Conservation (phyloP, 2,113 vertebrate species). For the Aspiorhynchus laticeps region DNA sequence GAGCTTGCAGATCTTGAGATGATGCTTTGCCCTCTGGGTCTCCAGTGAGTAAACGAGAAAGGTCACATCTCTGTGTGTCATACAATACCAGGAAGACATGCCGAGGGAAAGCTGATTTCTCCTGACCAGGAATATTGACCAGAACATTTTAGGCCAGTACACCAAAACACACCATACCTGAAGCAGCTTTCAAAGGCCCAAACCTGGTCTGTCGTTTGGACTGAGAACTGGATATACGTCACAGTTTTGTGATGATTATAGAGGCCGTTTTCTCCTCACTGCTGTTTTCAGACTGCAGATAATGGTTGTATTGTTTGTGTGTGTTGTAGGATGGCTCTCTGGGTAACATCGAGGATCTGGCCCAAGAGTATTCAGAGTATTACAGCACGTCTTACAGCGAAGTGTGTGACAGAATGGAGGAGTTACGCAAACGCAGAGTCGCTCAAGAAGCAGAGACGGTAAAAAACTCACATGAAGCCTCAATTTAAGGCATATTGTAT, state of each 20-base stretch:
- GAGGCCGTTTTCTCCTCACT: neutral
- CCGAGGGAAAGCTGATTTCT: conserved; percentile 45
- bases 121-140: conserved; percentile 33
- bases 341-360: conserved; percentile 93
- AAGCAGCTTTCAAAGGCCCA: neutral
- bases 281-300: conserved; percentile 17
- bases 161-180: neutral
- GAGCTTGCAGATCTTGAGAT: conserved; percentile 45
- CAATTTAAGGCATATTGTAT: neutral
- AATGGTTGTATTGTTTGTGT: conserved; percentile 43
- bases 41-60: conserved; percentile 4
- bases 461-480: conserved; percentile 46
- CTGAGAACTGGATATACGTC: neutral
- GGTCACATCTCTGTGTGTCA: conserved; percentile 15
- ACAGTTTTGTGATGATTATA: neutral
- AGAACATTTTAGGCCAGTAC: neutral
- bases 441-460: conserved; percentile 89
- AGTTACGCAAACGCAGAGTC: conserved; percentile 87
- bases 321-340: conserved; percentile 87
- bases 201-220: neutral
- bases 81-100: conserved; percentile 69
- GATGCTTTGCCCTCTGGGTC: conserved; percentile 38
- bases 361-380: conserved; percentile 92
- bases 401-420: conserved; percentile 95
- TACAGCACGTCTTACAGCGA: conserved; percentile 92